Evolutionary conservation across 2,888 invertebrate genomes (phyloP).

Genomic region (Gymnoscelis rufifasciata): DNA sequence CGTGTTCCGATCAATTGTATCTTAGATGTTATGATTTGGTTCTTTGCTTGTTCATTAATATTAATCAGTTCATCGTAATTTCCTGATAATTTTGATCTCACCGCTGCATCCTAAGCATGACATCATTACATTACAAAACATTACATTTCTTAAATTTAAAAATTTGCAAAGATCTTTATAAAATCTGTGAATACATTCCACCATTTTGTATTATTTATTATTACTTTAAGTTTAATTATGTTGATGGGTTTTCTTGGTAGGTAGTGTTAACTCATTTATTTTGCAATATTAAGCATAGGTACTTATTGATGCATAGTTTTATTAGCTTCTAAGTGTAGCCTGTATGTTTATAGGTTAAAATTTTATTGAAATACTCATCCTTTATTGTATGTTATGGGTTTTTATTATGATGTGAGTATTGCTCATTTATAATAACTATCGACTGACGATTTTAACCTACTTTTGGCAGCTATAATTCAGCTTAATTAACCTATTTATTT

Average conservation of each 20-base stretch:
- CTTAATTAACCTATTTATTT: no score
- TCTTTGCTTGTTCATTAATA: not conserved
- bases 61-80: not conserved
- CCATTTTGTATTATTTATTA: constrained; percentile 9
- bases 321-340: constrained; percentile 25
- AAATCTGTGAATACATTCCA: constrained; percentile 14
- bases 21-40: no score
- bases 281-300: constrained; percentile 48
- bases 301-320: constrained; percentile 40
- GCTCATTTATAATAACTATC: no score
- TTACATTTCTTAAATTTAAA: no score
- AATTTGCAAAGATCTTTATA: not conserved
- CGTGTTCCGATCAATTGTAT: not conserved
- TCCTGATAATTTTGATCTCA: constrained; percentile 1
- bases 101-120: constrained; percentile 2
- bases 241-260: not conserved
- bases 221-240: constrained; percentile 1
- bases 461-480: no score
- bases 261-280: constrained; percentile 8
- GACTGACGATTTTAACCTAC: no score
- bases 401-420: no score
- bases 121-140: not conserved
- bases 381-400: not conserved
- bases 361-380: not conserved
- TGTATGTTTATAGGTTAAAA: not conserved